A percentile compares a stretch with the other conserved stretches of the same genome.
These are phyloP conservation scores for Alviniconcha marisindica DNA, from an alignment of 1,140 invertebrate species.

Conservation along the genomic window DNA sequence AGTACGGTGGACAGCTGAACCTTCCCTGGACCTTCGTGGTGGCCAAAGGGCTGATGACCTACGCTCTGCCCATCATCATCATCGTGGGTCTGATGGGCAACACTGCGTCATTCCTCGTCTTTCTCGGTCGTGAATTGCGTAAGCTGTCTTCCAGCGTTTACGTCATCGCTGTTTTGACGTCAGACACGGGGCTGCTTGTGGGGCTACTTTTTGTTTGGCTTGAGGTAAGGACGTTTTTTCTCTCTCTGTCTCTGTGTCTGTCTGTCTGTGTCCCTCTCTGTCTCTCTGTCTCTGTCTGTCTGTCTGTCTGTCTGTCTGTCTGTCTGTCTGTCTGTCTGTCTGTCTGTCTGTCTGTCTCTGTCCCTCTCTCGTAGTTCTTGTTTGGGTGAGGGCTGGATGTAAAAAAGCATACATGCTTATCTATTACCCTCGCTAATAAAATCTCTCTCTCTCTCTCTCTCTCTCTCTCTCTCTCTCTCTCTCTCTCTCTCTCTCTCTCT, in stretches of 20 bases:
- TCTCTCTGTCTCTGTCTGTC: not conserved
- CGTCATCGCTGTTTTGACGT: conserved; percentile 53
- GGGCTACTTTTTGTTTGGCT: conserved; percentile 55
- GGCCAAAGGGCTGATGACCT: conserved; percentile 46
- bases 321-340: conserved; percentile 12
- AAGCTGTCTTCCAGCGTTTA: conserved; percentile 57
- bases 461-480: too few species aligned
- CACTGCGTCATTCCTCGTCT: conserved; percentile 48
- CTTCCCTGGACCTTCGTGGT: conserved; percentile 28
- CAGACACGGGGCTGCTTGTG: conserved; percentile 56
- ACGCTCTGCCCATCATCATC: conserved; percentile 54
- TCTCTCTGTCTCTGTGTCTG: not conserved
- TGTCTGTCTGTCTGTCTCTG: not conserved
- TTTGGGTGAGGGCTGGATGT: too few species aligned
- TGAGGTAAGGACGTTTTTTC: conserved; percentile 41
- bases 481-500: too few species aligned
- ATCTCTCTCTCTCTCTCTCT: too few species aligned
- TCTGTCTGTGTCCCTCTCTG: not conserved
- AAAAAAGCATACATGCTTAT: too few species aligned
- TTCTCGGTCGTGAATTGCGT: conserved; percentile 44
- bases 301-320: not conserved
- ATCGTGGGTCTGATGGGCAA: conserved; percentile 54
- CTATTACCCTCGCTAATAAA: too few species aligned
- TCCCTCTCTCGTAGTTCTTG: too few species aligned
- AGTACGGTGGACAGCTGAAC: too few species aligned